phyloP scores from a whole-genome alignment of 1,140 invertebrate genomes.

The Ditylenchus dipsaci region DNA sequence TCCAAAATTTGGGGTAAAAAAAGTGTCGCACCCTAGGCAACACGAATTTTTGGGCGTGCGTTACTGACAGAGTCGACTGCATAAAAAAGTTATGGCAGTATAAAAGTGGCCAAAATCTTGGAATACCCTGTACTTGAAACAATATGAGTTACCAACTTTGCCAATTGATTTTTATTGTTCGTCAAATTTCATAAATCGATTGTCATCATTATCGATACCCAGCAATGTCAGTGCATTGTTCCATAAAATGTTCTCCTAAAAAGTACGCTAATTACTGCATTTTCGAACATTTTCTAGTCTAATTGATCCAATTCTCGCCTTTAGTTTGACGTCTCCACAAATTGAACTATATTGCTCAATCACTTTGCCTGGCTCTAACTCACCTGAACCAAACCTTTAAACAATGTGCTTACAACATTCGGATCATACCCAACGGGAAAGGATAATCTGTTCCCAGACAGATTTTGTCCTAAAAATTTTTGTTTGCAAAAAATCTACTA shows the following conservation, averaged over 20 bases:
- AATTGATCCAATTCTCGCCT: constrained; percentile 3
- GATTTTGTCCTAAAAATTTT: constrained; percentile 61
- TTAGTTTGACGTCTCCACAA: not conserved
- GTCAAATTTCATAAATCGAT: too few species aligned
- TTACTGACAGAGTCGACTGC: too few species aligned
- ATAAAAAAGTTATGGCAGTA: too few species aligned
- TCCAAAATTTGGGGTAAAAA: too few species aligned
- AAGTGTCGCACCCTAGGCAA: too few species aligned
- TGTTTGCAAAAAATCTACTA: not conserved
- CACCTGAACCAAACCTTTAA: not conserved
- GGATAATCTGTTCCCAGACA: constrained; percentile 67
- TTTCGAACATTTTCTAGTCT: not conserved
- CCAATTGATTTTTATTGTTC: too few species aligned
- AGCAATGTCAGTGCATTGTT: constrained; percentile 36
- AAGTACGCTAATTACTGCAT: not conserved
- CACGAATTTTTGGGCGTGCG: too few species aligned
- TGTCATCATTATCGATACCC: constrained; percentile 23
- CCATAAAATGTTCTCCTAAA: constrained; percentile 41
- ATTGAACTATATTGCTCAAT: not conserved
- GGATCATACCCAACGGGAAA: constrained; percentile 63
- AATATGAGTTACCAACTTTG: too few species aligned
- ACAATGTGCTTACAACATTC: not conserved
- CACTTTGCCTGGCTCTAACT: not conserved
- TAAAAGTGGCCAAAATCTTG: too few species aligned
- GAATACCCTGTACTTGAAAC: too few species aligned